Percentiles rank a stretch among this genome's conserved stretches.
These are phyloP conservation scores for Endomychus coccineus DNA, from an alignment of 2,888 invertebrate species.

Conservation along the genomic window DNA sequence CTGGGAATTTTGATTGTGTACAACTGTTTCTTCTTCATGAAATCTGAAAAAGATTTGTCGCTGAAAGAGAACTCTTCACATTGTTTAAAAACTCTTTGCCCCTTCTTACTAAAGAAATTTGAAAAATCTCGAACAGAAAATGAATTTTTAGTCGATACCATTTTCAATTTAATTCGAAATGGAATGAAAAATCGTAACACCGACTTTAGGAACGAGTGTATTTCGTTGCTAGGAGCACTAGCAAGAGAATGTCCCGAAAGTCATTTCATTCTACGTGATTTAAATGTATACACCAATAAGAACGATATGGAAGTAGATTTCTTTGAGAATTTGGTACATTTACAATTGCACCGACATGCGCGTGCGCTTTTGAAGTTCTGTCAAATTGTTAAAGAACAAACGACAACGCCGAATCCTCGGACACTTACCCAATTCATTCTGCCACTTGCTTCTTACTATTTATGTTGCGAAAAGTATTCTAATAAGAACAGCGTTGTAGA, in stretches of 20 bases:
- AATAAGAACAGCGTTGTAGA: conserved; percentile 77
- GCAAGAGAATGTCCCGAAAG: conserved; percentile 62
- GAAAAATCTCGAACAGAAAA: conserved; percentile 49
- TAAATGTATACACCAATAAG: conserved; percentile 59
- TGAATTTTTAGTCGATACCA: conserved; percentile 62
- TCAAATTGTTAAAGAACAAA: conserved; percentile 54
- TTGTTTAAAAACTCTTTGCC: conserved; percentile 63
- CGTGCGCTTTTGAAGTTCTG: conserved; percentile 74
- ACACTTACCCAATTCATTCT: conserved; percentile 78
- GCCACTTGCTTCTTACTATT: conserved; percentile 73
- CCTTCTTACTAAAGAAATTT: conserved; percentile 53
- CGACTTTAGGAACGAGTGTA: conserved; percentile 67
- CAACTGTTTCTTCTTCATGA: conserved; percentile 73
- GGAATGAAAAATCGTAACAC: conserved; percentile 67
- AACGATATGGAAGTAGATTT: conserved; percentile 83
- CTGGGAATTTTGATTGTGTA: conserved; percentile 67
- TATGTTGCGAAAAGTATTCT: conserved; percentile 68
- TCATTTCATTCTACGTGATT: conserved; percentile 65
- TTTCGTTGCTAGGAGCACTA: conserved; percentile 70
- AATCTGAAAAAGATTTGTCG: conserved; percentile 75
- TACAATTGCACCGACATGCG: conserved; percentile 78
- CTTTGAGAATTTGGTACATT: conserved; percentile 86
- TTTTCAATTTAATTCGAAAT: conserved; percentile 63
- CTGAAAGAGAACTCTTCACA: conserved; percentile 70
- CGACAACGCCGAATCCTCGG: conserved; percentile 55